Conservation (phyloP, 2,888 invertebrate genomes). For the Sphecodes monilicornis region DNA sequence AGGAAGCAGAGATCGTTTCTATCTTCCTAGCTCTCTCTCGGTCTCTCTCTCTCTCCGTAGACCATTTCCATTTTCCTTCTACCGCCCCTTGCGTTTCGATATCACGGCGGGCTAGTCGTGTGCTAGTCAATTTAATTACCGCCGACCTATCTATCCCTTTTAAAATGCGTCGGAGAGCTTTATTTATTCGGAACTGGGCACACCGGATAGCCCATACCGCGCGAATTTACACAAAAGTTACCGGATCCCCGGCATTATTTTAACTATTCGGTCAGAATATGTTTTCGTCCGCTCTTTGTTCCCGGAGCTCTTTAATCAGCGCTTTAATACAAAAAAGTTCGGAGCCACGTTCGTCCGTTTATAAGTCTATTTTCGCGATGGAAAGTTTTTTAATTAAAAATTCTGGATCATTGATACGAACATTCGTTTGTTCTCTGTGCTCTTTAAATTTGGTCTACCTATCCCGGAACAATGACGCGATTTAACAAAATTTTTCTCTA, state of each 20-base stretch:
- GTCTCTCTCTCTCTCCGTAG: not conserved
- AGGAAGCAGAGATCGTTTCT: slow-evolving; percentile 49
- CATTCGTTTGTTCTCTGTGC: not conserved
- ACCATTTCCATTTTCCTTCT: not conserved
- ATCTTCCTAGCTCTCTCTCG: slow-evolving; percentile 39
- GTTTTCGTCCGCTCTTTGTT: not conserved
- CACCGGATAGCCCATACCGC: not conserved
- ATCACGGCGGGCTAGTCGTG: slow-evolving; percentile 31
- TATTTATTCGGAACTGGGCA: slow-evolving; percentile 26
- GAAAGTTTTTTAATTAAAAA: slow-evolving; percentile 35
- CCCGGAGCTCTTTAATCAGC: slow-evolving; percentile 1
- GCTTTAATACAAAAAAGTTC: slow-evolving; percentile 25
- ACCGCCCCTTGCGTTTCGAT: slow-evolving; percentile 30
- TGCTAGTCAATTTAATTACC: slow-evolving; percentile 57
- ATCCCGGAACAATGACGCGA: no score
- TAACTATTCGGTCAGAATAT: not conserved
- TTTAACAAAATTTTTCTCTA: not conserved
- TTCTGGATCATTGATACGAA: slow-evolving; percentile 3
- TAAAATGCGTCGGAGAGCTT: slow-evolving; percentile 29
- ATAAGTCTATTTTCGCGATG: not conserved
- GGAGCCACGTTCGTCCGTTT: not conserved
- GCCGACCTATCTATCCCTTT: slow-evolving; percentile 15
- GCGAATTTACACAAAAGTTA: not conserved
- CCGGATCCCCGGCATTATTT: not conserved
- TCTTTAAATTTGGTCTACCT: not conserved